Conservation (phyloP, 2,888 invertebrate genomes). For the Clunio marinus region DNA sequence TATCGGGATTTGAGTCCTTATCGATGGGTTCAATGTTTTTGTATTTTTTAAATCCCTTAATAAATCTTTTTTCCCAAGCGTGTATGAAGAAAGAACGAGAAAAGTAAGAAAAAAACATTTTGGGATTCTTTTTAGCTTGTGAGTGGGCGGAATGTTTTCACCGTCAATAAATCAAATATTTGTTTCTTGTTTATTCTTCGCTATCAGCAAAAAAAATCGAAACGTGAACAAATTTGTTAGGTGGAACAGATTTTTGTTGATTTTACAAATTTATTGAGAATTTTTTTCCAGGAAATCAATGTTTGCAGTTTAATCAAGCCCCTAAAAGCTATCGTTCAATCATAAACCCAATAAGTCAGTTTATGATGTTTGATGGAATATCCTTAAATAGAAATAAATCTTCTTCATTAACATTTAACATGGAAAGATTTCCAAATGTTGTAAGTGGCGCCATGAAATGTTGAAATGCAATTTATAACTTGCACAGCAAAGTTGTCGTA, state of each 20-base stretch:
- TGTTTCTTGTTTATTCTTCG: neutral
- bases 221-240: neutral
- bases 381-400: too few species aligned
- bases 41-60: neutral
- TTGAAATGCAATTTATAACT: too few species aligned
- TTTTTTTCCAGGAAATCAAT: neutral
- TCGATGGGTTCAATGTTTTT: constrained; percentile 7
- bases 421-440: too few species aligned
- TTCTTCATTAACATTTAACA: too few species aligned
- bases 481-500: too few species aligned
- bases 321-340: too few species aligned
- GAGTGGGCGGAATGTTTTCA: neutral
- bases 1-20: neutral
- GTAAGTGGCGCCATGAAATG: too few species aligned
- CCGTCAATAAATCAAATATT: neutral
- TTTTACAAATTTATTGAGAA: neutral
- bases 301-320: too few species aligned
- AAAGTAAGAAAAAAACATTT: neutral
- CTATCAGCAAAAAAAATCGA: neutral
- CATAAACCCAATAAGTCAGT: too few species aligned
- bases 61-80: neutral
- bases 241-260: neutral
- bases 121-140: neutral
- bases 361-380: too few species aligned
- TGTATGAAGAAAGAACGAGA: neutral